Evolutionary conservation across 2,888 invertebrate genomes (phyloP).

Genomic region (Tillus elongatus): DNA sequence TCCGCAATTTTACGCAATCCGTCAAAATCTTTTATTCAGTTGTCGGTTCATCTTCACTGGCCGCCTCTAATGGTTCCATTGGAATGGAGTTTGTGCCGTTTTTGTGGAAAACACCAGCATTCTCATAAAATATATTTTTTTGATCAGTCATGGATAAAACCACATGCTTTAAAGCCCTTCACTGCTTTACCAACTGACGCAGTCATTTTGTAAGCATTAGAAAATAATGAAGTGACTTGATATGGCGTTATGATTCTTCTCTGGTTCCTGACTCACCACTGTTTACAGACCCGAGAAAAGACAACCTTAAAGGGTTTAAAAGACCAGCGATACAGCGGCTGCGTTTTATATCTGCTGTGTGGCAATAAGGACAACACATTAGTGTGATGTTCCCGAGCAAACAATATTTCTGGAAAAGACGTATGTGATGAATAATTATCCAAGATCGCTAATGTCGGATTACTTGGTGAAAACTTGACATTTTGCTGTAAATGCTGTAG

Average conservation of each 20-base stretch:
- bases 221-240: slow-evolving; percentile 3
- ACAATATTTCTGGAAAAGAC: background rate
- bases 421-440: slow-evolving; percentile 1
- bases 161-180: background rate
- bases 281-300: slow-evolving; percentile 2
- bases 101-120: slow-evolving; percentile 2
- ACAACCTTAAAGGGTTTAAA: background rate
- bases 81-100: slow-evolving; percentile 1
- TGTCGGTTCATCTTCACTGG: slow-evolving; percentile 1
- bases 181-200: slow-evolving; percentile 2
- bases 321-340: background rate
- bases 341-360: slow-evolving; percentile 2
- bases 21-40: too few species aligned
- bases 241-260: slow-evolving; percentile 2
- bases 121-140: background rate
- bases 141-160: background rate
- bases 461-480: slow-evolving; percentile 2
- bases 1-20: too few species aligned
- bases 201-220: background rate
- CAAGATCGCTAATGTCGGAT: slow-evolving; percentile 2
- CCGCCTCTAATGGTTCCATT: slow-evolving; percentile 2
- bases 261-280: background rate
- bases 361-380: slow-evolving; percentile 1
- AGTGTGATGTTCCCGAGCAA: slow-evolving; percentile 4
- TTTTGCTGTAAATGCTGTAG: background rate